These are phyloP conservation scores for Leptopilina clavipes DNA, from an alignment of 1,140 invertebrate genomes.

Conservation along the genomic window DNA sequence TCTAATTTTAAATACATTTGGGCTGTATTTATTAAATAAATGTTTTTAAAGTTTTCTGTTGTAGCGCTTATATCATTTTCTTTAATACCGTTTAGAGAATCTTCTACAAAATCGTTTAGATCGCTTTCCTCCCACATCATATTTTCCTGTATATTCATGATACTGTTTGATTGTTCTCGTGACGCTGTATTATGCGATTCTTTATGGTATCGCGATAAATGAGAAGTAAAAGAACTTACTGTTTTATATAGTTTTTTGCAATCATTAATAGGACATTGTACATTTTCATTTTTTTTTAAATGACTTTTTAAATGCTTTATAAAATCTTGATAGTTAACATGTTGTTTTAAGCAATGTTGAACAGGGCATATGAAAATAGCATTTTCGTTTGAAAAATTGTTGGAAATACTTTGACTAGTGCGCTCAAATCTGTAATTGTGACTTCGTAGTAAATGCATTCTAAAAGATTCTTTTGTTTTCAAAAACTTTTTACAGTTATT, in stretches of 20 bases:
- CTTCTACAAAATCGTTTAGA: too few species aligned
- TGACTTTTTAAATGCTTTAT: background rate
- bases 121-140: background rate
- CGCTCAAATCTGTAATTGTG: background rate
- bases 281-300: background rate
- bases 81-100: too few species aligned
- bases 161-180: background rate
- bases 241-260: background rate
- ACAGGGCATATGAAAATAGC: background rate
- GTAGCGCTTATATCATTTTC: constrained; percentile 31
- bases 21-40: background rate
- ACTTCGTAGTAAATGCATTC: background rate
- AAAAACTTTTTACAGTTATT: too few species aligned
- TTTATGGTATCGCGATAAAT: background rate
- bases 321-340: background rate
- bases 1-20: background rate
- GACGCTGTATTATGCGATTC: too few species aligned
- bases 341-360: background rate
- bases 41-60: too few species aligned
- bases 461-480: background rate
- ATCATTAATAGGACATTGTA: background rate
- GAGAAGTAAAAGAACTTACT: background rate
- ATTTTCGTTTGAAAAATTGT: background rate
- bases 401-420: background rate
- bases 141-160: background rate